A percentile compares a stretch with the other conserved stretches of the same genome.
Conservation (phyloP, 2,797 vertebrate genomes). For the Pteropus rufus region DNA sequence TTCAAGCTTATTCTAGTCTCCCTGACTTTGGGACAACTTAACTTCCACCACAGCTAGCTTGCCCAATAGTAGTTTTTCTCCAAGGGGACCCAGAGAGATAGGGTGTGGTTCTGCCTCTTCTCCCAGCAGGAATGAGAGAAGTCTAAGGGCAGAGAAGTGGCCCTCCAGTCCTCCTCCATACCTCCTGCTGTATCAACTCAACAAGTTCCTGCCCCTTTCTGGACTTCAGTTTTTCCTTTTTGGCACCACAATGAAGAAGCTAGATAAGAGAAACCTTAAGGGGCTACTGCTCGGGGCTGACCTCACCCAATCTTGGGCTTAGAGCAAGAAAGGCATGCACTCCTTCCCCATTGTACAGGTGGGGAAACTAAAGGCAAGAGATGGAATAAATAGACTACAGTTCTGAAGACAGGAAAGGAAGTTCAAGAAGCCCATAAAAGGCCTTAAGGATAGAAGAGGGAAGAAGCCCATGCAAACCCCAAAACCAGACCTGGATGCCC, state of each 20-base stretch:
- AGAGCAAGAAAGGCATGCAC: neutral
- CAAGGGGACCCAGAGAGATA: neutral
- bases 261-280: neutral
- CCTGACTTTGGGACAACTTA: neutral
- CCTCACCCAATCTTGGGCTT: neutral
- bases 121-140: neutral
- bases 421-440: neutral
- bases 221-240: neutral
- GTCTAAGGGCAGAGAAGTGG: neutral
- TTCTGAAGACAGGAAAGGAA: conserved; percentile 25
- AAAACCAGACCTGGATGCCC: neutral
- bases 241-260: neutral
- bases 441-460: neutral
- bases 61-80: neutral
- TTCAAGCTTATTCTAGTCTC: neutral
- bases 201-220: neutral
- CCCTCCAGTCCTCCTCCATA: neutral
- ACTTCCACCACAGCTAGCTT: neutral
- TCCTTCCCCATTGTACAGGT: neutral
- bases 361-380: neutral
- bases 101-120: neutral
- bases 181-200: neutral
- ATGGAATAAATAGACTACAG: neutral
- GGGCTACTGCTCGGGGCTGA: neutral
- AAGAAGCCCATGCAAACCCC: neutral